Base-by-base conservation (phyloP, 2,113 vertebrate genomes). In the Eptesicus fuscus region DNA sequence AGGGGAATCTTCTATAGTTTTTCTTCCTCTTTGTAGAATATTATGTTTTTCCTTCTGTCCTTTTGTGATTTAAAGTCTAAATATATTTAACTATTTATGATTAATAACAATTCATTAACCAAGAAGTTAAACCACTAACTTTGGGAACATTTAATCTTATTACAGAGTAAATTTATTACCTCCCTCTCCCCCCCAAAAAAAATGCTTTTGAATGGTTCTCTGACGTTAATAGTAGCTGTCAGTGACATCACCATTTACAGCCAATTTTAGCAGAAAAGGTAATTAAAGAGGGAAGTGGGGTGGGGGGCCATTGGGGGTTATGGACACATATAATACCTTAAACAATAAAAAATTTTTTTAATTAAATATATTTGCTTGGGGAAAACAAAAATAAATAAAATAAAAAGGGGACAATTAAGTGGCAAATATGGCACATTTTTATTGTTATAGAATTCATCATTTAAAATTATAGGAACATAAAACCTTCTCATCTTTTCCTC, bases 51-150 rank as follows among this genome's bases (percentile, higher is more conserved):
- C 35, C 49, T 91, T 88, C 53, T 88, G 1, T 53, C 47, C 42
- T 91, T 88, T 53, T 89, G 1, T 71, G 25, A 89, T 25, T 69
- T 77, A 69, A 93, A 89, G 12, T 83, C 74, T 56, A 69, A 91
- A 47, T 88, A 65, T 84, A 40, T 61, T 93, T 89, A 87, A 74
- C 61, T 40, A 69, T 67, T 94, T 93, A 87, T 80, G 23, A 49
- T 87, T 74, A 49, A 4, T 87, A 77, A 42, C 18, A 5, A 47
- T 86, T 79, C 77, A 35, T 94, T 91, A 93, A 44, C 44, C 40
- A 91, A 70, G 44, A 86, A 16, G 4, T 76, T 86, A 87, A 87
- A 65, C 37, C 22, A 67, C 51, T 56, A 84, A 83, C 23, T 56
- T 84, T 88, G 9, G 44, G 53, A 23, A 51, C 22, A 71, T 77